Base-by-base conservation (phyloP, 2,113 vertebrate species). In the Aspidoscelis tigris region DNA sequence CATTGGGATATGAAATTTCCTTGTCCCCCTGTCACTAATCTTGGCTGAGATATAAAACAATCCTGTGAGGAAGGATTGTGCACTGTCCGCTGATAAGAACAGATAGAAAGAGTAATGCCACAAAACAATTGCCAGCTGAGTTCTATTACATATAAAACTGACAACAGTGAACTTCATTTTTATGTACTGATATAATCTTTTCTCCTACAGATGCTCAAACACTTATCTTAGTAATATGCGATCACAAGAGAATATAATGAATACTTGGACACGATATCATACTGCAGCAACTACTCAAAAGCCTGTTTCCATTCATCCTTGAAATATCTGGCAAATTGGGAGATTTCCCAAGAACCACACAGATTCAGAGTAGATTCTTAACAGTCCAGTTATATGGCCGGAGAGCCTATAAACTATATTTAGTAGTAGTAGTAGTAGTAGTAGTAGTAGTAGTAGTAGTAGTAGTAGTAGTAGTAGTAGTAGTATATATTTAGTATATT, bases 261-360 rank as follows among this genome's bases (percentile, higher is more conserved):
- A 76, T n/a, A 20, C n/a, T 61, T 65, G 66, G 61, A 6, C 72
- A 76, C 47, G 74, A 61, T 82, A 33, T 0, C 68, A 70, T 70
- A 70, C 7, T n/a, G 21, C 43, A 88, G 24, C 43, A 88, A 22
- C 53, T 26, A 87, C 82, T 90, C 70, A 74, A 50, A 64, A 47
- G 58, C 88, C 55, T 73, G 18, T 3, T 33, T 76, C 58, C 47
- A 22, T 50, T 22, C n/a, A 75, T 61, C 26, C 10, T 10, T 65
- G 20, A 41, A 66, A 41, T 7, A 70, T 78, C 64, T 47, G 22
- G 21, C 65, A 24, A 26, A 26, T 7, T 4, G 65, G 65, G 65
- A 66, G 65, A 3, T 5, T 26, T 24, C 65, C 65, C 24, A 66
- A 66, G 65, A 66, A 24, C 65, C 65, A 66, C 47, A 50, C 47